Conservation (phyloP, 2,113 vertebrate species). For the Ibidorhyncha struthersii region DNA sequence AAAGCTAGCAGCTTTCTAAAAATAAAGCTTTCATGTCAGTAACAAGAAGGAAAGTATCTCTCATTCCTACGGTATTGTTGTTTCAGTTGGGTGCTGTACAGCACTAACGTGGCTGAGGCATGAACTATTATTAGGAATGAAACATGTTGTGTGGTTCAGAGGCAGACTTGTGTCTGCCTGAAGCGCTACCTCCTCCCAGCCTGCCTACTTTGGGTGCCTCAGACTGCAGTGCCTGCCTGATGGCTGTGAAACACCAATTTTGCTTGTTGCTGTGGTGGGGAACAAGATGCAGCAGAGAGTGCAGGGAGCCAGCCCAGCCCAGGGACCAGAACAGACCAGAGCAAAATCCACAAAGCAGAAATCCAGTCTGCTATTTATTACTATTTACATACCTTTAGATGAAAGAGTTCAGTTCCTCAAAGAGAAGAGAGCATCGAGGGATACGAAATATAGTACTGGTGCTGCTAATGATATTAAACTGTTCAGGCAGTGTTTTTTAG, state of each 20-base stretch:
- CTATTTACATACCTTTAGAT: neutral
- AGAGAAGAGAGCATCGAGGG: neutral
- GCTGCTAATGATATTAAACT: neutral
- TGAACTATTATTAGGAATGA: neutral
- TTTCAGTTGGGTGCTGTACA: neutral
- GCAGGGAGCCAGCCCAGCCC: neutral
- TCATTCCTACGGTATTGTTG: neutral
- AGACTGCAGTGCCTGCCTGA: neutral
- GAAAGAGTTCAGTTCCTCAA: neutral
- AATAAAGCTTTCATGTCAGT: neutral
- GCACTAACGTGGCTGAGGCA: neutral
- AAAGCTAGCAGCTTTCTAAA: neutral
- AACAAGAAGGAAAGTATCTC: neutral
- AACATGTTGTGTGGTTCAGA: neutral
- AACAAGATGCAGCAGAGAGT: neutral
- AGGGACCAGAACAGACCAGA: neutral
- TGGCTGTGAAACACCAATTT: neutral
- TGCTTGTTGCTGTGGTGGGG: neutral
- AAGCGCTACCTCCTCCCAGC: neutral
- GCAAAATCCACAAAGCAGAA: neutral
- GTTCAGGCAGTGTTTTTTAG: neutral
- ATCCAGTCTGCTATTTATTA: neutral
- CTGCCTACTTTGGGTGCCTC: neutral
- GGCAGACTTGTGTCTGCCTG: rapidly evolving
- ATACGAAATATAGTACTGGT: neutral